A percentile compares a stretch with the other conserved stretches of the same genome.
Conservation (phyloP, 2,113 vertebrate species). For the Hiodon tergisus region DNA sequence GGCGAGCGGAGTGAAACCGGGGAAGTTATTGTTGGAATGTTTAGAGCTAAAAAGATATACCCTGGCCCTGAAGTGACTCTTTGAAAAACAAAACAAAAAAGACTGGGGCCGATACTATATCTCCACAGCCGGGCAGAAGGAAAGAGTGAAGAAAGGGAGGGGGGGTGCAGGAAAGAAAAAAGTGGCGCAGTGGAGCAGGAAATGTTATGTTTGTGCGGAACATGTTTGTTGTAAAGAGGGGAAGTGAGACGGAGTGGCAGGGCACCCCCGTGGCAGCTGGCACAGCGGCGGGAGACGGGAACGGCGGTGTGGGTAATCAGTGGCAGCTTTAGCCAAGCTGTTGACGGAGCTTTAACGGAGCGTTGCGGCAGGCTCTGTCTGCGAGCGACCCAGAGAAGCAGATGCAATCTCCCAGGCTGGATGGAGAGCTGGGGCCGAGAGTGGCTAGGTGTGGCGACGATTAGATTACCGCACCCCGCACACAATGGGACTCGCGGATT, state of each 20-base stretch:
- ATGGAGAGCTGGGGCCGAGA: constrained; percentile 18
- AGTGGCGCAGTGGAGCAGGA: constrained; percentile 22
- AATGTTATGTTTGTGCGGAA: constrained; percentile 26
- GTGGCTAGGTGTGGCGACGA: constrained; percentile 29
- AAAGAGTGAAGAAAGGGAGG: not conserved
- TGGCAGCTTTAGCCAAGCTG: no score
- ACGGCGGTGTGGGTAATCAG: no score
- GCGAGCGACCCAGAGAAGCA: constrained; percentile 32
- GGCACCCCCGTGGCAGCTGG: no score
- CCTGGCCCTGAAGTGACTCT: constrained; percentile 20
- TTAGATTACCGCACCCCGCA: constrained; percentile 44
- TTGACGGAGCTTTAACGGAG: not conserved
- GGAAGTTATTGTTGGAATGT: constrained; percentile 30
- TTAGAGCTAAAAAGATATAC: constrained; percentile 28
- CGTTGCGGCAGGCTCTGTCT: not conserved
- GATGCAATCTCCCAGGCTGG: constrained; percentile 27
- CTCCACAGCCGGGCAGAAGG: not conserved
- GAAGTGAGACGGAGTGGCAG: not conserved
- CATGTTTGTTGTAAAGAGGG: constrained; percentile 13
- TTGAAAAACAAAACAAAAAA: constrained; percentile 27
- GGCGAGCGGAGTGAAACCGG: constrained; percentile 9
- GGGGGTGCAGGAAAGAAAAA: not conserved
- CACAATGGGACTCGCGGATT: constrained; percentile 30
- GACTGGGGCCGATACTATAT: constrained; percentile 7
- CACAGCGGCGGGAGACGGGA: no score